Base-by-base conservation (phyloP, 2,113 vertebrate species). In the Pachycephala philippinensis region DNA sequence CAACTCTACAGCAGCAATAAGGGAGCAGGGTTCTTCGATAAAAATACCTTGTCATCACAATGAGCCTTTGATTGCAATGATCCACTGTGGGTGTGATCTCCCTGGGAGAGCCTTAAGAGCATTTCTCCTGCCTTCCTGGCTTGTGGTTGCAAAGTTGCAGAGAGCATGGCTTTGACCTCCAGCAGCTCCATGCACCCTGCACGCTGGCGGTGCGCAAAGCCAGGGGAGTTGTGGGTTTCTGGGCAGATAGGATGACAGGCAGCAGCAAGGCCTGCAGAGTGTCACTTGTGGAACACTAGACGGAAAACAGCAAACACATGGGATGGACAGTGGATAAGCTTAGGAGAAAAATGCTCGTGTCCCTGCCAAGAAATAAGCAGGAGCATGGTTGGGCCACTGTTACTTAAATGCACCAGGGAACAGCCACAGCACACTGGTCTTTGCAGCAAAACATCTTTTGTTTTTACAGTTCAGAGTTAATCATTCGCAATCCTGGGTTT, bases 401-500 rank as follows among this genome's bases (percentile, higher is more conserved):
- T 64, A 9, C 27, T 49, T 61, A 42, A 52, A 40, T 26, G 59
- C 14, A 13, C n/a, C 59, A 22, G 22, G 10, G 28, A 78, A 18
- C 17, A 80, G 18, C 54, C 0, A 0, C 24, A 35, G 14, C 31
- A 13, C 13, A 1, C 53, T 69, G 39, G 24, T 24, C 87, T 84
- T 79, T 52, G 77, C 77, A 79, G 39, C 53, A 69, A 33, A 80
- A 9, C 33, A 1, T 61, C n/a, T 76, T 49, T 65, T 81, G 65
- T 60, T 84, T 84, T 95, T 77, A 28, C 97, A 99, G 99, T 45
- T 98, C 97, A 0, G 98, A 97, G 78, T 85, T 99, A 93, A 98
- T 98, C 42, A 98, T 99, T 94, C 90, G n/a, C 89, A 99, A 99
- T 79, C 81, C 97, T 31, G 98, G 94, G 22, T 99, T 99, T 94